Base-by-base conservation (phyloP, 35 echinoderm and acorn worm species). In the Heliocidaris erythrogramma region DNA sequence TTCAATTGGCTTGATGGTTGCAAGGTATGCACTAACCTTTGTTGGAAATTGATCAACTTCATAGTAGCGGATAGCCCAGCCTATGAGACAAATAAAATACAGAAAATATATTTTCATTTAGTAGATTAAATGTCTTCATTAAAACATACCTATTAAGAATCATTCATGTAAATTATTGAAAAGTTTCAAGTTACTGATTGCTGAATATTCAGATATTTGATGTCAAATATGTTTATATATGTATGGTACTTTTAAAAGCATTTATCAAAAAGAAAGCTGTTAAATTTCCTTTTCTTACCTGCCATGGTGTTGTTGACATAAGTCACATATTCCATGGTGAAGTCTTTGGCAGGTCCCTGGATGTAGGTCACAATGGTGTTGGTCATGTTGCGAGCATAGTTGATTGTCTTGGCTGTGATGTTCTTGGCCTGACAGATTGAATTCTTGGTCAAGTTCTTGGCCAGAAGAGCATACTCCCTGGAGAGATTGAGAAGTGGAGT, bases 11-110 rank as follows among this genome's bases (percentile, higher is more conserved):
- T 94, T 32, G 42, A 94, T 32, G 49, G 84, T 30, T 31, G 93
- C 60, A 85, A 85, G 60, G 53, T 59, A 85, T 47, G 13, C 14
- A 94, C 93, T 59, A n/a, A 94, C 94, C 59, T 53, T 94, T 48
- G 78, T 87, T 90, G 97, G 95, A 31, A 97, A 86, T 60, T 94
- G 92, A 47, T 97, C 49, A 35, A 96, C 88, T 56, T 98, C 95
- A 91, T 98, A 98, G 52, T 96, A 98, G 78, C 95, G 95, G 49
- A 94, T 90, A 10, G 94, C 48, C 95, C 95, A 97, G n/a, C 97
- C 95, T 95, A 50, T 49, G 91, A 13, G 35, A 95, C 9, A 42
- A 69, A 49, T 60, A 49, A 94, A 94, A 2, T 69, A 9, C 24
- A 4, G 24, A 5, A 24, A 24, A 69, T 69, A 7, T 53, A 6